Base-by-base conservation (phyloP, 2,797 vertebrate species). In the Hozukius guyotensis region DNA sequence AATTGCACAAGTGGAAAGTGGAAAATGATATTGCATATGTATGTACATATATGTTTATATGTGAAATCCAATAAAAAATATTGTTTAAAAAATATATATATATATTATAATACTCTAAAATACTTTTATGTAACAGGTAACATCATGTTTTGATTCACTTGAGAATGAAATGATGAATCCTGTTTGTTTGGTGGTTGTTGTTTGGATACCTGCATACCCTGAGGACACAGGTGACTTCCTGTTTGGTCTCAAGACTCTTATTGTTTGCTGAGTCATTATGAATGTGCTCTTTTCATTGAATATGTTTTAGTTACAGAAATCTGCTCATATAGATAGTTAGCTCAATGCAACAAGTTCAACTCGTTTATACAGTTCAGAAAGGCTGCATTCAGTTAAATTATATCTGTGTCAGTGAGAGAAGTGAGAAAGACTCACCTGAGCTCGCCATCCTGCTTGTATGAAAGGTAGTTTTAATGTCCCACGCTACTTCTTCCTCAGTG, bases 351-450 rank as follows among this genome's bases (percentile, higher is more conserved):
- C n/a, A 27, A 31, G 56, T 67, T 25, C 1, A 42, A 12, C 3
- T 59, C 6, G 4, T 63, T 75, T 18, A 8, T 2, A 22, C 29
- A 46, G 9, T 12, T 16, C 13, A 56, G 0, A n/a, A 1, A 75
- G 4, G 3, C 2, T 11, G 46, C 12, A 46, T 18, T 46, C 59
- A 1, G 11, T 46, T 29, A 31, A 16, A 18, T n/a, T 1, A 2
- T 2, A 8, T 14, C 1, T 24, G n/a, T 53, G 18, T 25, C 34
- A 13, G 13, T 60, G 0, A 38, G 20, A n/a, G 8, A 62, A 64
- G 4, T 8, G 31, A 4, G 3, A 29, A 4, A n/a, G 1, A 78
- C 83, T 89, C 72, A 94, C 93, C 83, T 87, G 81, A 3, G 27
- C 3, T 63, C 7, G 55, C 82, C 91, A 92, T 94, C 12, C 31